Conservation (phyloP, 2,113 vertebrate species). For the Choloepus hoffmanni region DNA sequence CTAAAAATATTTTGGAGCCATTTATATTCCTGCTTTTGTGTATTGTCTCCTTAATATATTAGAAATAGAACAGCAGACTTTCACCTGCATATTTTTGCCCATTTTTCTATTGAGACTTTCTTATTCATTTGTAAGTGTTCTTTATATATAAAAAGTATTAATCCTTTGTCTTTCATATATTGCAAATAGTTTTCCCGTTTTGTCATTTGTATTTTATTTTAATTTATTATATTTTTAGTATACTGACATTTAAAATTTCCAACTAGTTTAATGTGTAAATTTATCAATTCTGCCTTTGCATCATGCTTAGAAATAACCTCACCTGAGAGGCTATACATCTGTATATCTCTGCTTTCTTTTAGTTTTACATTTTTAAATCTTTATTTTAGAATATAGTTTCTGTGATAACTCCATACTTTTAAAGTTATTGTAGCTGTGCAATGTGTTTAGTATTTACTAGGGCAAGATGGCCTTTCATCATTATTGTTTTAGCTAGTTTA, state of each 20-base stretch:
- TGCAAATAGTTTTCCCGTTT: neutral
- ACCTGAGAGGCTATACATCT: neutral
- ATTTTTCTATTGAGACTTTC: neutral
- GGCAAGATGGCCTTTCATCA: neutral
- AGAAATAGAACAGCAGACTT: slow-evolving; percentile 30
- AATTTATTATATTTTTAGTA: neutral
- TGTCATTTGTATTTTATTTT: slow-evolving; percentile 22
- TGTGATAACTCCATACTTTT: neutral
- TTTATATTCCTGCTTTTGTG: neutral
- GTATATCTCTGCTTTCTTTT: neutral
- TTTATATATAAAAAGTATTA: neutral
- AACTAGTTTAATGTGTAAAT: neutral
- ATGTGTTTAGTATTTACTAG: neutral
- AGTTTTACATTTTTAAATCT: neutral
- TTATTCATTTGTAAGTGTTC: neutral
- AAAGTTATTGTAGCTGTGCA: neutral
- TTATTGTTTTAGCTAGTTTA: neutral
- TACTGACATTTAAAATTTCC: neutral
- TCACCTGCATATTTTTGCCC: neutral
- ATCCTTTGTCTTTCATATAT: neutral
- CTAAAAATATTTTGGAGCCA: neutral
- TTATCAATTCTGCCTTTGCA: slow-evolving; percentile 1
- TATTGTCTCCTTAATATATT: neutral
- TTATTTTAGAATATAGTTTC: neutral
- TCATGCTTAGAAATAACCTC: neutral